Conservation (phyloP, 2,888 invertebrate species). For the Ennomos erosarius region DNA sequence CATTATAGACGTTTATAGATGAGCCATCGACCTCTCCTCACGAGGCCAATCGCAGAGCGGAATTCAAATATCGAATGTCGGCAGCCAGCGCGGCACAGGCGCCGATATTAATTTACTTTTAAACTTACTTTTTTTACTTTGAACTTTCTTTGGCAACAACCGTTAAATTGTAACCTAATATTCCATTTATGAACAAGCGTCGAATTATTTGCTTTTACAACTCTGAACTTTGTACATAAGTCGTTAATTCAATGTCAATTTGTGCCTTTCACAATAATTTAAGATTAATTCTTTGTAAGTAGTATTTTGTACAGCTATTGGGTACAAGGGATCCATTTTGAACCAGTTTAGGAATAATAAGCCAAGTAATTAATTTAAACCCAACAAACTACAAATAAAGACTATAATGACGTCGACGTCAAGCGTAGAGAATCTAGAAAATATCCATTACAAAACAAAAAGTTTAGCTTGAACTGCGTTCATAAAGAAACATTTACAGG, state of each 20-base stretch:
- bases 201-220: conserved; percentile 28
- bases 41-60: conserved; percentile 52
- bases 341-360: no score
- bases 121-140: conserved; percentile 33
- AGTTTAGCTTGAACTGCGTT: no score
- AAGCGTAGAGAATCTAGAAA: no score
- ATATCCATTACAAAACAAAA: no score
- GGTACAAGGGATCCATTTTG: no score
- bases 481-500: no score
- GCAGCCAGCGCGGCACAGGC: conserved; percentile 49
- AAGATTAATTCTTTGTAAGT: background rate
- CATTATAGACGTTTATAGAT: conserved; percentile 44
- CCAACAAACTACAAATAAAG: no score
- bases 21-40: conserved; percentile 55
- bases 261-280: conserved; percentile 13
- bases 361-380: no score
- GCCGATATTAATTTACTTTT: conserved; percentile 60
- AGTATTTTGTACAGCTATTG: no score
- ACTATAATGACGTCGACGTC: no score
- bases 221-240: no score
- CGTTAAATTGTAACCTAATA: conserved; percentile 33
- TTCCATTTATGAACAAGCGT: conserved; percentile 26
- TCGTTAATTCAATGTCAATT: conserved; percentile 23
- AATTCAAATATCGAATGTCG: conserved; percentile 65
- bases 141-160: conserved; percentile 47